These are phyloP conservation scores for Papilio dardanus DNA, from an alignment of 1,140 invertebrate species.

Conservation along the genomic window DNA sequence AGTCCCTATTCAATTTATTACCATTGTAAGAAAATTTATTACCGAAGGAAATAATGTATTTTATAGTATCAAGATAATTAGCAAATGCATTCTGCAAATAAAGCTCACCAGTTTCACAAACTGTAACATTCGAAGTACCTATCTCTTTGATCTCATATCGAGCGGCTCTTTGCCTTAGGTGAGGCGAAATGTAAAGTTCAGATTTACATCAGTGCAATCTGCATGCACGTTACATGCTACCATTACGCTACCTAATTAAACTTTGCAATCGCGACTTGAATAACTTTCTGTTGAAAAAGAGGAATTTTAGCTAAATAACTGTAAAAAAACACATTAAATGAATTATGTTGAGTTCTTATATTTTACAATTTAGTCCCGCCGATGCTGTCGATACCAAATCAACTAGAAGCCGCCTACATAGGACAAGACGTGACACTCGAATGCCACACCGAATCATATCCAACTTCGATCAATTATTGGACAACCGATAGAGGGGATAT, in stretches of 20 bases:
- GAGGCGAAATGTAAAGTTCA: conserved; percentile 23
- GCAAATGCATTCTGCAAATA: background rate
- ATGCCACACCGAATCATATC: conserved; percentile 94
- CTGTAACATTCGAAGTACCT: background rate
- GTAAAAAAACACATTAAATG: no score
- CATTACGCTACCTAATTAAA: no score
- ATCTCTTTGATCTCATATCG: conserved; percentile 15
- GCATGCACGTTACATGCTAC: no score
- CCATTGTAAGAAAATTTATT: background rate
- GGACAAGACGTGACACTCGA: conserved; percentile 92
- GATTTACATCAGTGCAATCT: background rate
- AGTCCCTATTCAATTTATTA: background rate
- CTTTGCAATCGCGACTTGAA: no score
- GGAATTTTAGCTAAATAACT: no score
- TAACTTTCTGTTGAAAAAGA: background rate
- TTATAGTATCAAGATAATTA: background rate
- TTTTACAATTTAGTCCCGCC: conserved; percentile 87
- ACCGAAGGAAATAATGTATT: background rate
- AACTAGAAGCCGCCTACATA: conserved; percentile 91
- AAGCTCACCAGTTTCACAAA: background rate
- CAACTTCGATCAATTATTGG: conserved; percentile 95
- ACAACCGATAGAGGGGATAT: conserved; percentile 92
- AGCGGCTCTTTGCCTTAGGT: background rate
- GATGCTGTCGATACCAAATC: conserved; percentile 93
- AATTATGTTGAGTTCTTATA: background rate